Conservation (phyloP, 2,113 vertebrate genomes). For the Cervus canadensis region DNA sequence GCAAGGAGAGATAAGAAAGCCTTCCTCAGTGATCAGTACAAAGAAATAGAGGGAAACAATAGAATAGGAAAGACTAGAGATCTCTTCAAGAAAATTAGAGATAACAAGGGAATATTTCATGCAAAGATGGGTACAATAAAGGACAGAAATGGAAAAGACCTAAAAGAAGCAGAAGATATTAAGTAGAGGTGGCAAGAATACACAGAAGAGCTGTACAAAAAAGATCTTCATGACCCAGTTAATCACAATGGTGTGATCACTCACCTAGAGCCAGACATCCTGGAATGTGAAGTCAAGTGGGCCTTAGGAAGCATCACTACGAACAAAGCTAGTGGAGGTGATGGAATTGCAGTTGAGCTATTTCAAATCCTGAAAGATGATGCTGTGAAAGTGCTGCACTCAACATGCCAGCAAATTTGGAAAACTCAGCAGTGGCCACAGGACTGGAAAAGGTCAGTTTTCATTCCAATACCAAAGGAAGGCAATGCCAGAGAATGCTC, state of each 20-base stretch:
- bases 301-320: background rate
- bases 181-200: background rate
- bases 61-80: background rate
- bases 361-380: background rate
- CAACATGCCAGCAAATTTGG: background rate
- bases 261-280: background rate
- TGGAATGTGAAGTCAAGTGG: background rate
- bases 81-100: background rate
- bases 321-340: background rate
- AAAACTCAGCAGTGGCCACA: background rate
- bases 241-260: background rate
- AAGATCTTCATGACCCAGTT: background rate
- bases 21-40: background rate
- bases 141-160: background rate
- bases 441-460: background rate
- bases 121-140: background rate
- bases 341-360: background rate
- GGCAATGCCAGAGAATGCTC: background rate
- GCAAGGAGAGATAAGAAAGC: background rate
- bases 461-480: background rate
- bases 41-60: background rate
- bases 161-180: background rate
- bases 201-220: background rate
- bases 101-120: background rate
- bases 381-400: background rate